Percentiles rank a stretch among this genome's conserved stretches.
Evolutionary conservation across 2,113 vertebrate genomes (phyloP).

Genomic region (Paralichthys olivaceus): DNA sequence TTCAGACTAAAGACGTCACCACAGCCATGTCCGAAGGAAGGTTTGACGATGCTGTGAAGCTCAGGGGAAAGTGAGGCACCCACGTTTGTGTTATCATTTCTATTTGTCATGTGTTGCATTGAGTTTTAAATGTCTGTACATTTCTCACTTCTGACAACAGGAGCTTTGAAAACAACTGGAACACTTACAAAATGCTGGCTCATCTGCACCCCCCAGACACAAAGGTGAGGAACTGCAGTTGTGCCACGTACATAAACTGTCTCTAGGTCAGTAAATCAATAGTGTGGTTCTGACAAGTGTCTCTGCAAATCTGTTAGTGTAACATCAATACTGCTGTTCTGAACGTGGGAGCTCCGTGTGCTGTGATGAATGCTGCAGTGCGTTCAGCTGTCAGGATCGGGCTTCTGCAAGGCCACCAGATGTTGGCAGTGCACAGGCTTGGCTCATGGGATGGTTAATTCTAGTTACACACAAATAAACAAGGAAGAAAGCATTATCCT

Average conservation of each 20-base stretch:
- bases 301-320: constrained; percentile 76
- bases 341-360: constrained; percentile 92
- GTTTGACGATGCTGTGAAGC: constrained; percentile 90
- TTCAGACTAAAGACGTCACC: constrained; percentile 93
- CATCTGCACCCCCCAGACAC: constrained; percentile 86
- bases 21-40: constrained; percentile 89
- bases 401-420: constrained; percentile 90
- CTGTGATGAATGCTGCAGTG: constrained; percentile 94
- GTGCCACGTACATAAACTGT: not conserved
- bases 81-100: constrained; percentile 14
- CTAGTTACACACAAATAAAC: not conserved
- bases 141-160: constrained; percentile 69
- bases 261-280: not conserved
- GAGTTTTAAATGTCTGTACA: constrained; percentile 12
- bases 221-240: constrained; percentile 81
- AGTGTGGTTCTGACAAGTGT: constrained; percentile 7
- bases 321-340: constrained; percentile 54
- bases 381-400: constrained; percentile 88
- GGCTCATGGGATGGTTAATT: constrained; percentile 86
- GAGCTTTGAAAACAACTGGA: constrained; percentile 98
- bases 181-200: constrained; percentile 92
- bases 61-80: constrained; percentile 89
- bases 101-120: not conserved
- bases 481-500: not conserved
- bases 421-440: constrained; percentile 91